Evolutionary conservation across 2,888 invertebrate species (phyloP), one percentile per base, ranked within the genome.

Genomic region (Archaeoteleia sp.): DNA sequence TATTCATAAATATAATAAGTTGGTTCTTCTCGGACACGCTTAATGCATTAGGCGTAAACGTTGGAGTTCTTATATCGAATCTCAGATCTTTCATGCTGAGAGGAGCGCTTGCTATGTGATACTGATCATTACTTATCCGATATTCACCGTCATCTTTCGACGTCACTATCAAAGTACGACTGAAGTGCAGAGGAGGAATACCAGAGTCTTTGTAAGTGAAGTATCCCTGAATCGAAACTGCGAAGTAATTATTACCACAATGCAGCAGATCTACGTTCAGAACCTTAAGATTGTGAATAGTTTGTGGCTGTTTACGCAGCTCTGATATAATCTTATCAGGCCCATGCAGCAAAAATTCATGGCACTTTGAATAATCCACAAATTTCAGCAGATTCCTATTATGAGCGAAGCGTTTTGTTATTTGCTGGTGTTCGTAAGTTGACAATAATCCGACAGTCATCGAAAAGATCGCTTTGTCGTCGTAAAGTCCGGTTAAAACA

Each of bases 371-470:
- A 34, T 84, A 85, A 37, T 85, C 85, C 0, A 81, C 84, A 35
- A 83, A 83, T 65, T 85, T 85, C 2, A 83, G 58, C 30, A 85
- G 68, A 71, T 85, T 85, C 51, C 85, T 74, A 17, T 85, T 84
- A 2, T 62, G 76, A 0, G 75, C 74, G 58, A 84, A 80, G 1
- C 74, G 69, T 55, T 80, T 82, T 9, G 78, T 75, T 53, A 84
- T 71, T 51, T 82, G 80, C 49, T 80, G 78, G n/a, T 83, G 82
- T 8, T 37, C 43, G n/a, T 76, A 73, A 51, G 80, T 82, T 1
- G 73, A 61, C 1, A 79, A 69, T 1, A 70, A 61, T 1, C 84
- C 84, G 1, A 84, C 46, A 0, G 85, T 84, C 75, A 82, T 79
- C 0, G 85, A 85, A 46, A 82, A 84, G 10, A 85, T 57, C 0